Evolutionary conservation across 2,797 vertebrate genomes (phyloP).

Genomic region (Falco novaeseelandiae): DNA sequence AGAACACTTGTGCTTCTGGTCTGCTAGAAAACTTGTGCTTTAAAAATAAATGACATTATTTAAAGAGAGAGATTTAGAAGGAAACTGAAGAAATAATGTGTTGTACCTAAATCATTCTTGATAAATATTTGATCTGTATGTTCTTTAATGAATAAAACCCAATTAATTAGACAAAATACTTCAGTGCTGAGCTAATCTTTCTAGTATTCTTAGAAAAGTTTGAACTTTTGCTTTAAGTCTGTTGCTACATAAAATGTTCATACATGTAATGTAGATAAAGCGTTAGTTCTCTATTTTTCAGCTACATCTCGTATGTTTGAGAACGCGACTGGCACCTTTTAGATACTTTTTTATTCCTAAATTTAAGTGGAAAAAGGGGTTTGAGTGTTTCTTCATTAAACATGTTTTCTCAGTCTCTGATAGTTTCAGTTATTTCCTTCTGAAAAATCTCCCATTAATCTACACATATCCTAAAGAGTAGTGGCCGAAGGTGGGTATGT

Average conservation of each 20-base stretch:
- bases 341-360: background rate
- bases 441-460: background rate
- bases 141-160: background rate
- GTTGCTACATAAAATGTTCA: background rate
- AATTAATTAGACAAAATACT: background rate
- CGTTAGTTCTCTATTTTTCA: background rate
- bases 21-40: background rate
- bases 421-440: background rate
- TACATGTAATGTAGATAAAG: background rate
- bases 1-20: background rate
- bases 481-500: background rate
- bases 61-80: background rate
- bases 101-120: background rate
- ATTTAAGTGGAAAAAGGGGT: background rate
- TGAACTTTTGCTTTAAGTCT: background rate
- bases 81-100: background rate
- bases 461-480: background rate
- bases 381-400: background rate
- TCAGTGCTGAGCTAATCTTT: background rate
- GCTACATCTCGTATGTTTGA: background rate
- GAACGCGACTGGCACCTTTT: background rate
- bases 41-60: background rate
- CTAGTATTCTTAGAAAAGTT: background rate
- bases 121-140: background rate
- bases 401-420: background rate